phyloP scores from a whole-genome alignment of 2,113 vertebrate genomes.

The Oncorhynchus tshawytscha region DNA sequence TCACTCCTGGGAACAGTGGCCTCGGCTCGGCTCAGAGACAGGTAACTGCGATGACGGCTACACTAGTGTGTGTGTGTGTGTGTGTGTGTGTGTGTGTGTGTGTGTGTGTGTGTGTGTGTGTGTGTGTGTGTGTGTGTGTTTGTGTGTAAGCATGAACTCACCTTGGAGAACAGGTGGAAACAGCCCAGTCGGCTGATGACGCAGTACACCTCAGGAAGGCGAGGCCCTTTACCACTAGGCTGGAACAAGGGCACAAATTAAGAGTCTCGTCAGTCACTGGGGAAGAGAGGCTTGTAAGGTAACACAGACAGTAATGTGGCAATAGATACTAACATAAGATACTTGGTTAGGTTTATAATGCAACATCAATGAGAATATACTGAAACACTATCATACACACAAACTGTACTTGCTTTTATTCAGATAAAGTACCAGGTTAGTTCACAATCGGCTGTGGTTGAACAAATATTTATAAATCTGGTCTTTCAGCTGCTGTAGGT shows the following conservation, averaged over 20 bases:
- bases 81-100: no score
- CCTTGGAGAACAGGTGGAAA: constrained; percentile 98
- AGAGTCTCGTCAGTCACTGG: not conserved
- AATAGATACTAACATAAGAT: no score
- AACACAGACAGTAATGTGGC: no score
- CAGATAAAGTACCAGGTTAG: not conserved
- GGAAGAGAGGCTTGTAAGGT: not conserved
- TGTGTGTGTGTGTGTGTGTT: not conserved
- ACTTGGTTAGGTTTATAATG: not conserved
- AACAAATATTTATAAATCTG: not conserved
- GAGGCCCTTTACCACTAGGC: constrained; percentile 95
- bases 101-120: not conserved
- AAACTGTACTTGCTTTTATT: not conserved
- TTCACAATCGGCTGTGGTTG: not conserved
- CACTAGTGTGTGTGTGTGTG: constrained; percentile 8
- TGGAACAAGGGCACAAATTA: constrained; percentile 54
- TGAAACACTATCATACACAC: not conserved
- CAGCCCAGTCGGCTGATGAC: constrained; percentile 98
- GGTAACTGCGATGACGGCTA: constrained; percentile 34
- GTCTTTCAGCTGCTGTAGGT: constrained; percentile 4
- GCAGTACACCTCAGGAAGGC: constrained; percentile 97
- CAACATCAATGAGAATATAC: not conserved
- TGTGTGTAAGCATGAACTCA: constrained; percentile 67
- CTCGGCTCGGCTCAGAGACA: constrained; percentile 26
- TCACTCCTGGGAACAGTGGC: constrained; percentile 28